Evolutionary conservation across 2,888 invertebrate genomes (phyloP).

Genomic region (Brenthis daphne): DNA sequence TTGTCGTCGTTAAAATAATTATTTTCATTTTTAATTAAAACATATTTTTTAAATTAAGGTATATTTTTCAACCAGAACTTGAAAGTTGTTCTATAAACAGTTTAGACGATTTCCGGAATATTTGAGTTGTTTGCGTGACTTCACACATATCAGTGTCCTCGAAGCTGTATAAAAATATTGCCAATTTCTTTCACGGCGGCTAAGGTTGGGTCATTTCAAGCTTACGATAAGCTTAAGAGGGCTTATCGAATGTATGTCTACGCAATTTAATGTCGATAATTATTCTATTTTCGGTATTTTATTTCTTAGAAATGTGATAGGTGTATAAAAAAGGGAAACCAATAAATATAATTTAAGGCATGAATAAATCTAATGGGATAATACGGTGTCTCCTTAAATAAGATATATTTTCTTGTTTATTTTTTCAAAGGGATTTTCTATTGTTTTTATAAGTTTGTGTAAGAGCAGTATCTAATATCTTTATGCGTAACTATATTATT

Average conservation of each 20-base stretch:
- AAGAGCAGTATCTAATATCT: neutral
- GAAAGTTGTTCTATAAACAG: conserved; percentile 3
- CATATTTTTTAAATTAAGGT: too few species aligned
- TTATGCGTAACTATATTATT: too few species aligned
- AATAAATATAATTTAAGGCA: conserved; percentile 11
- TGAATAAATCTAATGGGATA: conserved; percentile 1
- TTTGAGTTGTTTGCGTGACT: conserved; percentile 22
- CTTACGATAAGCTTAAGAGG: conserved; percentile 20
- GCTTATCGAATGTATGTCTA: conserved; percentile 1
- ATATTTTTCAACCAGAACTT: neutral
- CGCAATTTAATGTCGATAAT: neutral
- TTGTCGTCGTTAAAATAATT: too few species aligned
- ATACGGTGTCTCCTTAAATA: conserved; percentile 8
- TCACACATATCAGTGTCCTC: conserved; percentile 18
- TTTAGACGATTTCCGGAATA: neutral
- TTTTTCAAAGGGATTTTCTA: conserved; percentile 1
- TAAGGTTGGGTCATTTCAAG: conserved; percentile 17
- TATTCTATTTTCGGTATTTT: neutral
- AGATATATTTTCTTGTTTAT: conserved; percentile 19
- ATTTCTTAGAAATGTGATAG: neutral
- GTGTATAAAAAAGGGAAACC: neutral
- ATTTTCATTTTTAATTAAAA: too few species aligned
- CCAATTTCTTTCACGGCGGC: conserved; percentile 24
- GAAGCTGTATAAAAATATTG: conserved; percentile 24
- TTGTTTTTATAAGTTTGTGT: neutral